Base-by-base conservation (phyloP, 2,888 invertebrate genomes). In the Drosophila koepferae region DNA sequence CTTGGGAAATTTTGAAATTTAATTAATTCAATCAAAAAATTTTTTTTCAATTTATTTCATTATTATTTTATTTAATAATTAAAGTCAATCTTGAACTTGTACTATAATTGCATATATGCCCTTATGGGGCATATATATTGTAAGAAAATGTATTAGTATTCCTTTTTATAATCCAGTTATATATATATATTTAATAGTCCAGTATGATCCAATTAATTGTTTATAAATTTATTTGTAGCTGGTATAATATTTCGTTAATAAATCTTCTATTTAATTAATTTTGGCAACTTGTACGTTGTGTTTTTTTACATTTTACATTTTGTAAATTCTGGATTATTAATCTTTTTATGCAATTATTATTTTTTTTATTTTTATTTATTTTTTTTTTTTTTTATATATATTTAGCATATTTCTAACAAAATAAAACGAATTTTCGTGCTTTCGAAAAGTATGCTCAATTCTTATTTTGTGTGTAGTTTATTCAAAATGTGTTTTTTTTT, bases 391-490 rank as follows among this genome's bases (percentile, higher is more conserved):
- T 8, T 49, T 18, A 16, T 7, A 31, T 31, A 16, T 38, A 18
- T 43, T 38, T 2, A 43, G 23, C n/a, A 41, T n/a, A 10, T 54
- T 31, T 51, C 44, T 7, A 6, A n/a, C 31, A 48, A 79, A 71
- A 71, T 54, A 85, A 87, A 89, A 89, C 73, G 58, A 84, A 49
- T 66, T 63, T 58, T 56, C 63, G 46, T 84, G 89, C 84, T 84
- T 89, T 84, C 74, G 49, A 83, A 87, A 83, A 85, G 73, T 82
- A 67, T 79, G 81, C 79, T 90, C 74, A 70, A 75, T 76, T 81
- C 86, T 71, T 74, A 69, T 79, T 75, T 72, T 83, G 75, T 90
- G 80, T 81, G 76, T 77, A 54, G 72, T 86, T 86, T 86, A 86
- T 86, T 89, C 51, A 73, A 80, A 86, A 74, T 65, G 66, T 75